Evolutionary conservation across 1,140 invertebrate genomes (phyloP).

Genomic region (Ceratina australensis): DNA sequence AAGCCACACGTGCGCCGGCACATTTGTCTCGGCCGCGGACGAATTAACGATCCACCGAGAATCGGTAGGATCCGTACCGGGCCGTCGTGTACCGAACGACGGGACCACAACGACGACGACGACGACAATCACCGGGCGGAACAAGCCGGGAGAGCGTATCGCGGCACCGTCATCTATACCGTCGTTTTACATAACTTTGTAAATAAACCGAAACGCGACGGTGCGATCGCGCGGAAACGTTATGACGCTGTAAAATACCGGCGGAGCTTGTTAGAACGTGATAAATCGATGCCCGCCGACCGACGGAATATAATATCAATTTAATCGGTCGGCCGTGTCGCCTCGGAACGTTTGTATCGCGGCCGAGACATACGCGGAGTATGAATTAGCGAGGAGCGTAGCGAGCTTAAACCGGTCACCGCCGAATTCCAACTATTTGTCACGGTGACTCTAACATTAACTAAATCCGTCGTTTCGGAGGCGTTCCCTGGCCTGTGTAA

Average conservation of each 20-base stretch:
- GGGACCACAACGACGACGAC: too few relatives aligned
- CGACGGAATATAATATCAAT: constrained; percentile 48
- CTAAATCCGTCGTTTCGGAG: constrained; percentile 10
- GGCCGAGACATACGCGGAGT: constrained; percentile 1
- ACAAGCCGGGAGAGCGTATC: not conserved
- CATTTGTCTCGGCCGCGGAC: not conserved
- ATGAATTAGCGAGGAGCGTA: constrained; percentile 37
- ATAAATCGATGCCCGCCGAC: constrained; percentile 36
- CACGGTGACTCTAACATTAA: constrained; percentile 29
- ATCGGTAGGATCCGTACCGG: not conserved
- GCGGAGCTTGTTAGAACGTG: constrained; percentile 48
- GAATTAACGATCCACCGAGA: not conserved
- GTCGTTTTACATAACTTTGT: constrained; percentile 22
- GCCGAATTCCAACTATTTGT: constrained; percentile 31
- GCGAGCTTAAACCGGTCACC: constrained; percentile 6
- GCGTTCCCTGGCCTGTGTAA: not conserved
- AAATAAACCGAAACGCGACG: constrained; percentile 28
- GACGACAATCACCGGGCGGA: constrained; percentile 14
- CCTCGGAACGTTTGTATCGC: constrained; percentile 24
- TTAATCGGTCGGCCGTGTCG: constrained; percentile 48
- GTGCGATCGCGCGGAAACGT: constrained; percentile 14
- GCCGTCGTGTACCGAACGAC: not conserved
- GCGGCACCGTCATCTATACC: too few relatives aligned
- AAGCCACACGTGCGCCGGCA: not conserved
- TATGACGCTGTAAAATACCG: constrained; percentile 35